These are phyloP conservation scores for Chlorops oryzae DNA, from an alignment of 1,140 invertebrate genomes.

Conservation along the genomic window DNA sequence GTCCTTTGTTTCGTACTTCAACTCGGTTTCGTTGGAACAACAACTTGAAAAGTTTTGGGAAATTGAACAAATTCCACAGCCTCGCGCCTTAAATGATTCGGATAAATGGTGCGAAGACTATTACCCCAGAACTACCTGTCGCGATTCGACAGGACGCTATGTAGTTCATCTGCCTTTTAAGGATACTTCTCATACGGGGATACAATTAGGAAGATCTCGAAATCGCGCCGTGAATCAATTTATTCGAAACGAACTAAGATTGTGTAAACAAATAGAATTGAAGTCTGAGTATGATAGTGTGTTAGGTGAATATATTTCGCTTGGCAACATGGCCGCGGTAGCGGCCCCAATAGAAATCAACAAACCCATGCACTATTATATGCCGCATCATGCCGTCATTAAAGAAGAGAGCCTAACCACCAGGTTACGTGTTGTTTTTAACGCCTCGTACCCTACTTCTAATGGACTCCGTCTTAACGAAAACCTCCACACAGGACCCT, in stretches of 20 bases:
- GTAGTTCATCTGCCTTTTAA: conserved; percentile 4
- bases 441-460: conserved; percentile 21
- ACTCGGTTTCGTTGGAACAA: too few species aligned
- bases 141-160: background rate
- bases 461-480: conserved; percentile 34
- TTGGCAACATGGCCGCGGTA: conserved; percentile 8
- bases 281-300: background rate
- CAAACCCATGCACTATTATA: too few species aligned
- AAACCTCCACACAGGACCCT: conserved; percentile 32
- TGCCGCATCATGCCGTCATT: conserved; percentile 13
- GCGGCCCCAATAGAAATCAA: background rate
- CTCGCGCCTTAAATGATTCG: background rate
- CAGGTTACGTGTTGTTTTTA: conserved; percentile 31
- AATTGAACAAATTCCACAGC: background rate
- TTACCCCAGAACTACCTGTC: background rate
- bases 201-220: background rate
- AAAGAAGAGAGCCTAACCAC: conserved; percentile 17
- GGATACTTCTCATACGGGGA: too few species aligned
- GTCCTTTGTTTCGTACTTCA: too few species aligned
- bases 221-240: background rate
- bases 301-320: conserved; percentile 7
- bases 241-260: background rate
- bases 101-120: background rate
- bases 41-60: conserved; percentile 9
- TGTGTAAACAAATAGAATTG: background rate